phyloP scores from a whole-genome alignment of 2,113 vertebrate genomes.

The Neopipo cinnamomea region DNA sequence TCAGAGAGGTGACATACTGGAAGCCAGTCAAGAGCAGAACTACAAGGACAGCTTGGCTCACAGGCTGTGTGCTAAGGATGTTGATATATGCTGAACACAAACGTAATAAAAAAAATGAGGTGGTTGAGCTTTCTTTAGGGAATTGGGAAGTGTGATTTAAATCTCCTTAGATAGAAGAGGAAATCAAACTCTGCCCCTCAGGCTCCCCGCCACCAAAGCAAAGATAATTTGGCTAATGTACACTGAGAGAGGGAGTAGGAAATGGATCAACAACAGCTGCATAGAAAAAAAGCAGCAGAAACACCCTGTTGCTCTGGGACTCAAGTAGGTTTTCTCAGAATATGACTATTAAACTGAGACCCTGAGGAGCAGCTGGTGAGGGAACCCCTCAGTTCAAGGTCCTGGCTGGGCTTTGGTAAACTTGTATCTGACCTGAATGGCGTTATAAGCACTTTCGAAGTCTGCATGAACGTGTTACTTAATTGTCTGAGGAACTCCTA shows the following conservation, averaged over 20 bases:
- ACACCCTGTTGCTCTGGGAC: neutral
- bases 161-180: neutral
- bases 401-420: neutral
- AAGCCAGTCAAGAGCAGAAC: neutral
- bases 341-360: neutral
- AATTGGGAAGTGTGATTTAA: neutral
- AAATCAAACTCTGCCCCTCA: neutral
- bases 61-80: neutral
- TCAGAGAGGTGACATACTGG: neutral
- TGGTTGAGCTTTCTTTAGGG: neutral
- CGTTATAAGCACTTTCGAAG: neutral
- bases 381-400: neutral
- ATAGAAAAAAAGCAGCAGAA: neutral
- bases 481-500: neutral
- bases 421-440: neutral
- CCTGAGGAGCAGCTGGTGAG: neutral
- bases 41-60: neutral
- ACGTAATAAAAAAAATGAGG: neutral
- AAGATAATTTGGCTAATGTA: neutral
- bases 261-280: neutral
- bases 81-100: neutral
- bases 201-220: accelerated
- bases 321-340: neutral
- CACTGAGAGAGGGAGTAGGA: neutral
- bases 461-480: neutral